Evolutionary conservation across 2,113 vertebrate genomes (phyloP).

Genomic region (Nanorana parkeri): DNA sequence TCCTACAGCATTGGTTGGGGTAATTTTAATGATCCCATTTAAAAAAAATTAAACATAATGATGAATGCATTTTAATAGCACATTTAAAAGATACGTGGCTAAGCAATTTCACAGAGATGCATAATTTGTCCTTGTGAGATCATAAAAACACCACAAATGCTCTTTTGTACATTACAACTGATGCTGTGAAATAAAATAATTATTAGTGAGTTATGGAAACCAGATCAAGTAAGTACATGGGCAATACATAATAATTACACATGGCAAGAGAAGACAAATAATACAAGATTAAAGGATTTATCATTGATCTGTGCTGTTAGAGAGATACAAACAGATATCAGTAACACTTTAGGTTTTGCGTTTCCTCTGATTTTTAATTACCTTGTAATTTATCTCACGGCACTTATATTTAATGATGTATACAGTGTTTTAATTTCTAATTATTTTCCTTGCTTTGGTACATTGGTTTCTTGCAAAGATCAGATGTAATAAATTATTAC

Average conservation of each 20-base stretch:
- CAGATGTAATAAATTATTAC: background rate
- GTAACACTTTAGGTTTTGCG: background rate
- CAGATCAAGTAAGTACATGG: background rate
- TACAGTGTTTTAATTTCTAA: constrained; percentile 30
- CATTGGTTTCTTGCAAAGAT: constrained; percentile 40
- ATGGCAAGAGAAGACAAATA: constrained; percentile 2
- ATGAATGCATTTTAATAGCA: no score
- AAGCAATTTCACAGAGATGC: no score
- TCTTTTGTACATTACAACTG: background rate
- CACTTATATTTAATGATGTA: constrained; percentile 38
- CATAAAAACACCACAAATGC: no score
- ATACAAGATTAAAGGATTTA: constrained; percentile 34
- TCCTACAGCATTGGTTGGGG: no score
- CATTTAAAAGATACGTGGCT: no score
- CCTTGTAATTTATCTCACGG: constrained; percentile 10
- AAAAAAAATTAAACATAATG: no score
- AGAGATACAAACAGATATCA: constrained; percentile 5
- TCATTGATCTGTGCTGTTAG: constrained; percentile 30
- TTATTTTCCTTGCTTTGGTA: constrained; percentile 42
- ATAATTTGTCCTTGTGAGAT: no score
- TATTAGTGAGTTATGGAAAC: background rate
- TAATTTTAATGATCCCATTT: no score
- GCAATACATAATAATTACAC: constrained; percentile 32
- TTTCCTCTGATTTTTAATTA: constrained; percentile 11
- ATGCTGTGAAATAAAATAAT: background rate